Conservation (phyloP, 2,888 invertebrate species). For the Himalopsyche japonica region DNA sequence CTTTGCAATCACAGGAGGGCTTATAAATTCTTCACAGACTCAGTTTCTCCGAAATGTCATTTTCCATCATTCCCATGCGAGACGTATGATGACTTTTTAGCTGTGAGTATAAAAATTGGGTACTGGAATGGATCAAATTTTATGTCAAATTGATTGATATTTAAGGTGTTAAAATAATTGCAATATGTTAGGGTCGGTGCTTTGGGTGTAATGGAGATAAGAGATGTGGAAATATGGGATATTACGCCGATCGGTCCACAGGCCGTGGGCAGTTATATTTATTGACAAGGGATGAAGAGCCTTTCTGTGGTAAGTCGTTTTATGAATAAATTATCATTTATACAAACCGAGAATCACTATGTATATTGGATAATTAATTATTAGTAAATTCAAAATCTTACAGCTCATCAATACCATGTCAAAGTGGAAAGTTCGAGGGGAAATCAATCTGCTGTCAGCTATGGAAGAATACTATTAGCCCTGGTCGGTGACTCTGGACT, state of each 20-base stretch:
- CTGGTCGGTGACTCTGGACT: slow-evolving; percentile 79
- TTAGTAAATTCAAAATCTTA: background rate
- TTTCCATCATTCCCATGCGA: slow-evolving; percentile 91
- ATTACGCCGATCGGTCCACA: slow-evolving; percentile 83
- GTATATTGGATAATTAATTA: background rate
- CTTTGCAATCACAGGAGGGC: slow-evolving; percentile 92
- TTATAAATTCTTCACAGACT: slow-evolving; percentile 93
- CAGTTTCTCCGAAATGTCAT: slow-evolving; percentile 86
- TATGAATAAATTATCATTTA: background rate
- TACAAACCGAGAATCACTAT: background rate
- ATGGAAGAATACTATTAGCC: slow-evolving; percentile 79
- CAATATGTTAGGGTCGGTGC: slow-evolving; percentile 51
- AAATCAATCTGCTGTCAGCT: slow-evolving; percentile 58
- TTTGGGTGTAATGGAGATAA: slow-evolving; percentile 59
- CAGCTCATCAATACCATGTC: slow-evolving; percentile 86
- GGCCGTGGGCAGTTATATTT: slow-evolving; percentile 87
- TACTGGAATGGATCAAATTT: background rate
- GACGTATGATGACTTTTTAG: slow-evolving; percentile 81
- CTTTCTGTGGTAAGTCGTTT: slow-evolving; percentile 74
- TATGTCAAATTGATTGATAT: background rate
- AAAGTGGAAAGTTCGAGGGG: slow-evolving; percentile 71
- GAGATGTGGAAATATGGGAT: slow-evolving; percentile 90
- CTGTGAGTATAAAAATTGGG: slow-evolving; percentile 45
- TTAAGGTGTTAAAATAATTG: background rate
- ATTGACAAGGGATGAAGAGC: slow-evolving; percentile 87